Evolutionary conservation across 2,113 vertebrate genomes (phyloP), one percentile per base, ranked within the genome.

Genomic region (Chamaea fasciata): DNA sequence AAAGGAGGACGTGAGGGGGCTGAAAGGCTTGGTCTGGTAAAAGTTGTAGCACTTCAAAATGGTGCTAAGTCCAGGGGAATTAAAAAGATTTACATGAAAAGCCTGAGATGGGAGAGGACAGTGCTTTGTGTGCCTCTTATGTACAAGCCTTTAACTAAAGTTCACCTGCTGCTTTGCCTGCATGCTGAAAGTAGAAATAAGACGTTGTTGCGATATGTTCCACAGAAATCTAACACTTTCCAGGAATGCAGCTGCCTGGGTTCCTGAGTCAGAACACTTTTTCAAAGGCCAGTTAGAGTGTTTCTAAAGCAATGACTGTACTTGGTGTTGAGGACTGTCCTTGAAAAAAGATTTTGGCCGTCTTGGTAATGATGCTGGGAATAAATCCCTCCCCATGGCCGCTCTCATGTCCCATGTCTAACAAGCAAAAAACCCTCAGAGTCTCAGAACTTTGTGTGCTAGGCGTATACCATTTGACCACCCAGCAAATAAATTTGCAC

Each of bases 51-150:
- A 15, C 7, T 73, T 85, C 15, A 7, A 41, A 56, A 26, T 13
- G 7, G 4, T 47, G 4, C 11, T 55, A 24, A 46, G 4, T 39
- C 21, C 10, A 3, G 6, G 16, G 2, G 1, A 0, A 10, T 46
- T 27, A 27, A 6, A 44, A 19, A 15, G 6, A 1, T 31, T 59
- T 41, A 4, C 9, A 26, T 62, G 44, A 65, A 86, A 94, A 70
- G 10, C 14, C 49, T 63, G 39, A 59, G 37, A 44, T 6, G 2
- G 11, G 49, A 52, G 37, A 77, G 53, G 17, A 35, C 3, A 4
- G 13, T 76, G 26, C 28, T 57, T 60, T 81, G 27, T 55, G 47
- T 22, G 87, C 41, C 39, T 88, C 15, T 65, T n/a, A 41, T 9
- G 26, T 7, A 39, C 39, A 78, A 46, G 4, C 37, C 33, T 75